phyloP scores from a whole-genome alignment of 1,140 invertebrate genomes.

The Brachystomella parvula region DNA sequence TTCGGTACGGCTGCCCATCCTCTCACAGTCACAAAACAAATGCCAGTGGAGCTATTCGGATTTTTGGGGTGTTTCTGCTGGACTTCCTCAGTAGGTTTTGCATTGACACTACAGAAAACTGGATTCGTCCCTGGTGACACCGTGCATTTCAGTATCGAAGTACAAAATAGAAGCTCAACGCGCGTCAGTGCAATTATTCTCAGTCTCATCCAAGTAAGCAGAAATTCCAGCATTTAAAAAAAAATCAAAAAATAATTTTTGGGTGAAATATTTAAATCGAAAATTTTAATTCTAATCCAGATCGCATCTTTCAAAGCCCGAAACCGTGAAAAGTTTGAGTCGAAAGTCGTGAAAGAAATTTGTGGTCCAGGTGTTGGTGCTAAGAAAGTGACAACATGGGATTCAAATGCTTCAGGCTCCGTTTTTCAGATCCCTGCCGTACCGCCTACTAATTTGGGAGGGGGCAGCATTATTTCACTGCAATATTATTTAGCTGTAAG shows the following conservation, averaged over 20 bases:
- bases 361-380: conserved; percentile 17
- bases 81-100: conserved; percentile 24
- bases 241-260: too few species aligned
- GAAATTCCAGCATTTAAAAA: not conserved
- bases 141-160: conserved; percentile 18
- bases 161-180: conserved; percentile 19
- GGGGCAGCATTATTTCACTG: conserved; percentile 23
- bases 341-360: conserved; percentile 15
- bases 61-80: conserved; percentile 26
- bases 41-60: conserved; percentile 5
- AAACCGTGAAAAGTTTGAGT: conserved; percentile 22
- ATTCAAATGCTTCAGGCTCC: not conserved
- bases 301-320: not conserved
- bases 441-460: conserved; percentile 25
- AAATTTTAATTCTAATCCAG: not conserved
- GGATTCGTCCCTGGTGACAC: conserved; percentile 30
- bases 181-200: conserved; percentile 10
- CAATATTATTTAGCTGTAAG: conserved; percentile 12
- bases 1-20: conserved; percentile 15
- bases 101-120: conserved; percentile 21
- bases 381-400: not conserved
- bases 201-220: conserved; percentile 24
- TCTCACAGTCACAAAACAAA: conserved; percentile 14
- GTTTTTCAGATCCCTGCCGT: conserved; percentile 23
- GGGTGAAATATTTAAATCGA: not conserved